phyloP scores from a whole-genome alignment of 2,113 vertebrate genomes.

The Alces alces region DNA sequence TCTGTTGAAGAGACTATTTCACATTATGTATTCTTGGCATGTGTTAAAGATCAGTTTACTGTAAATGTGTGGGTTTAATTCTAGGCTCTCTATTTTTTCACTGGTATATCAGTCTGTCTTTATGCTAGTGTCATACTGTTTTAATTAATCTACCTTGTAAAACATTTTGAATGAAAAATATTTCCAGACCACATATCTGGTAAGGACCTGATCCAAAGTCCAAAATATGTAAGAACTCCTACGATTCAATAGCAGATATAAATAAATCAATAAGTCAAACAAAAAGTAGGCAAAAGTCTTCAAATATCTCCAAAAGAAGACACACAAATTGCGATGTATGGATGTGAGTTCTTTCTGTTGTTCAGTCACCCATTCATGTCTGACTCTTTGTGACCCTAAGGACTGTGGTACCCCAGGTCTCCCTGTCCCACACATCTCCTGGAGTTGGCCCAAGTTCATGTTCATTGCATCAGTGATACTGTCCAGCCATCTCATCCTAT shows the following conservation, averaged over 20 bases:
- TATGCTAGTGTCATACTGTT: background rate
- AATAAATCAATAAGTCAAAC: background rate
- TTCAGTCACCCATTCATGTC: background rate
- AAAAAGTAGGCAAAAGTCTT: background rate
- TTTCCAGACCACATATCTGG: background rate
- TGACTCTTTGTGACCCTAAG: background rate
- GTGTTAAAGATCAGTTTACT: background rate
- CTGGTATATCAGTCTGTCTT: background rate
- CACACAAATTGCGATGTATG: background rate
- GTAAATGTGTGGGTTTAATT: background rate
- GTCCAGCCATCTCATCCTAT: background rate
- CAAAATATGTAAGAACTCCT: background rate
- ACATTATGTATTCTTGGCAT: background rate
- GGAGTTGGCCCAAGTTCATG: background rate
- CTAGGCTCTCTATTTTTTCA: background rate
- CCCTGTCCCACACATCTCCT: background rate
- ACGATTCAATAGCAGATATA: background rate
- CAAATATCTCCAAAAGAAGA: background rate
- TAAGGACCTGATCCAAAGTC: background rate
- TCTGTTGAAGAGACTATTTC: background rate
- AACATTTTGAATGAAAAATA: background rate
- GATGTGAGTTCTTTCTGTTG: background rate
- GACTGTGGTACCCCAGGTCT: background rate
- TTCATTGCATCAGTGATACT: background rate
- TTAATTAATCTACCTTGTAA: background rate